A percentile compares a stretch with the other conserved stretches of the same genome.
These are phyloP conservation scores for Acanthiza pusilla DNA, from an alignment of 2,797 vertebrate species.

Conservation along the genomic window DNA sequence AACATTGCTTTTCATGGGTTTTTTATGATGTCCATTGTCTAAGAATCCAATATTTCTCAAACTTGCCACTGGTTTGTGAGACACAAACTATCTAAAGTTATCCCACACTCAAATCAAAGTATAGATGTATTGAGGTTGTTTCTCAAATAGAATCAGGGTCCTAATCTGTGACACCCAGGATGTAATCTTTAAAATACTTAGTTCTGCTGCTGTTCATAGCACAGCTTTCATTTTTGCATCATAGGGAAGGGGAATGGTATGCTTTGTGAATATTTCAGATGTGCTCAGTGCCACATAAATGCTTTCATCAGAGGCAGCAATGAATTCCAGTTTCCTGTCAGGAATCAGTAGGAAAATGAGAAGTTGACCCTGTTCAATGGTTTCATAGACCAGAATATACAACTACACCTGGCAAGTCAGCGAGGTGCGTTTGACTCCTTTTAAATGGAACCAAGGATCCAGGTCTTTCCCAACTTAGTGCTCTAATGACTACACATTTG, in stretches of 20 bases:
- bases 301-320: background rate
- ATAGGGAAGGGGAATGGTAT: background rate
- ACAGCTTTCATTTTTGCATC: background rate
- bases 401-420: background rate
- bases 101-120: background rate
- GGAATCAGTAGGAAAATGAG: background rate
- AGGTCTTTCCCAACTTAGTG: background rate
- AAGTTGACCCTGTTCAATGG: background rate
- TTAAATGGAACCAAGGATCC: background rate
- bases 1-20: background rate
- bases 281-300: background rate
- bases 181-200: background rate
- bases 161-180: background rate
- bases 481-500: background rate
- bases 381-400: background rate
- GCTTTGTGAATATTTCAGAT: background rate
- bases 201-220: background rate
- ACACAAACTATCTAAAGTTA: background rate
- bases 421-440: background rate
- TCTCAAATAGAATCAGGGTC: background rate
- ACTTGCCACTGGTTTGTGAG: background rate
- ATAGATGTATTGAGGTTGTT: background rate
- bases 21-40: background rate
- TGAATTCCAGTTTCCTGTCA: background rate
- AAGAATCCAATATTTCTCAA: background rate